Conservation (phyloP, 2,888 invertebrate genomes). For the Anorthoa munda region DNA sequence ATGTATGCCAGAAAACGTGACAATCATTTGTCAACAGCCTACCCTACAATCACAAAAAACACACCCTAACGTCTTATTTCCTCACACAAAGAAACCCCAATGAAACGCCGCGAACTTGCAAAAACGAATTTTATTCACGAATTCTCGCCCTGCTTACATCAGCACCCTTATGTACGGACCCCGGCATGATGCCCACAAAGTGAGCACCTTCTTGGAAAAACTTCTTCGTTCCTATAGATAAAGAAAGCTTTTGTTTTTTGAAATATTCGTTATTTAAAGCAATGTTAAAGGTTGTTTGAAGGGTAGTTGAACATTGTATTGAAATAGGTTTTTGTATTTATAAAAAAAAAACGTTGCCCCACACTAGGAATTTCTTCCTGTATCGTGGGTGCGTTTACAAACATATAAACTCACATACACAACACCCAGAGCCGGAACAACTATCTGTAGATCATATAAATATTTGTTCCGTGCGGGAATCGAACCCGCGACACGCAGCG, state of each 20-base stretch:
- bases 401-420: no score
- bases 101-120: slow-evolving; percentile 34
- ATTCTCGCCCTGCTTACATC: slow-evolving; percentile 24
- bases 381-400: no score
- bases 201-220: neutral
- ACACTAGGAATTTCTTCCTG: no score
- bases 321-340: no score
- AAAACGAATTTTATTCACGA: slow-evolving; percentile 30
- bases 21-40: neutral
- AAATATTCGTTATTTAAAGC: neutral
- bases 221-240: neutral
- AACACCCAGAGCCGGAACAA: no score
- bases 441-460: no score
- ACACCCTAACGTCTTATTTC: slow-evolving; percentile 20
- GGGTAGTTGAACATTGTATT: no score
- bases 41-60: neutral
- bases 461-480: no score
- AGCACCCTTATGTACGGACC: slow-evolving; percentile 1
- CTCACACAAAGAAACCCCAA: slow-evolving; percentile 29
- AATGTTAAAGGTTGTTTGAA: neutral
- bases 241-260: neutral
- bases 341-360: no score
- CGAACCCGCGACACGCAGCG: no score
- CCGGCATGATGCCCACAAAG: slow-evolving; percentile 3
- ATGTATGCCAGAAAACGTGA: slow-evolving; percentile 3